Conservation (phyloP, 2,113 vertebrate species). For the Pampusana beccarii region DNA sequence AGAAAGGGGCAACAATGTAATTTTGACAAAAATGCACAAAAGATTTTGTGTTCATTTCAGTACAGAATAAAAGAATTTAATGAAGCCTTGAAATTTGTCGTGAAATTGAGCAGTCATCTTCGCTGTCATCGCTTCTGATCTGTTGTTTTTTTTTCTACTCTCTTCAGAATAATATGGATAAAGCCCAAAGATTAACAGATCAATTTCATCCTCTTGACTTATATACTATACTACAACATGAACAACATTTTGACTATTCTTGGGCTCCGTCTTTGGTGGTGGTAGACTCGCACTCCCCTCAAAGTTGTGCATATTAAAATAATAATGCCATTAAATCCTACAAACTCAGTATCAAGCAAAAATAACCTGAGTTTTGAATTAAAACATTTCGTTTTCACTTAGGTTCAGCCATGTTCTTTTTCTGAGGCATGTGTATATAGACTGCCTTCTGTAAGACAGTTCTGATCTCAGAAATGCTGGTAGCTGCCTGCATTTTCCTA, state of each 20-base stretch:
- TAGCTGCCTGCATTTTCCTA: background rate
- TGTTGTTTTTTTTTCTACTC: background rate
- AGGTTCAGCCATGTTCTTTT: background rate
- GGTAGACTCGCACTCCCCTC: background rate
- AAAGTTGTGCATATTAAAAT: background rate
- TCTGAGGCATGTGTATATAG: background rate
- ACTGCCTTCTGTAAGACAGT: background rate
- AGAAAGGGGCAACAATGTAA: background rate
- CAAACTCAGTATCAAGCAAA: background rate
- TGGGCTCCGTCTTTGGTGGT: background rate
- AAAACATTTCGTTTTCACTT: background rate
- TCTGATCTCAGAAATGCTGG: background rate
- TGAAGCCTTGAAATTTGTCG: background rate
- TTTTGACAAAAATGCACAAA: background rate
- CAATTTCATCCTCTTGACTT: background rate
- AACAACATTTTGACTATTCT: background rate
- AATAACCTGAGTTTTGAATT: background rate
- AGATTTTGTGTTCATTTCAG: background rate
- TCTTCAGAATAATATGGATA: background rate
- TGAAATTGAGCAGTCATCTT: background rate
- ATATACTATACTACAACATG: background rate
- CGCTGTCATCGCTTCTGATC: background rate
- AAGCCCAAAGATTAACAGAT: background rate
- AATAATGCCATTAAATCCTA: background rate
- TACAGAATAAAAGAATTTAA: background rate